phyloP scores from a whole-genome alignment of 1,140 invertebrate species.

The Eriosoma lanigerum region DNA sequence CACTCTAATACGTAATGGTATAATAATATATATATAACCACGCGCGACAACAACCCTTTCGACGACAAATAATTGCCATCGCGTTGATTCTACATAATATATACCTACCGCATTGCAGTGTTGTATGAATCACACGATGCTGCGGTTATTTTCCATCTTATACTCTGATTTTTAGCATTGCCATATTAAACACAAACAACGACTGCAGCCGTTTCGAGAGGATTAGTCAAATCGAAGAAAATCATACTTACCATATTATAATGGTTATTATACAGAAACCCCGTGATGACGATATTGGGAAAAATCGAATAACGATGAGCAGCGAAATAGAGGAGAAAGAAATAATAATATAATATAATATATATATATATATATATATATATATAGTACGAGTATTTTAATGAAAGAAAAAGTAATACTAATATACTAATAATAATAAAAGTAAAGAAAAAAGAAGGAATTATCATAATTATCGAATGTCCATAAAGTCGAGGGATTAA shows the following conservation, averaged over 20 bases:
- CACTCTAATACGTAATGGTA: background rate
- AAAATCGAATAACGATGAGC: background rate
- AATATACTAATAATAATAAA: background rate
- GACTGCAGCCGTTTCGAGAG: background rate
- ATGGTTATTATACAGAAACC: background rate
- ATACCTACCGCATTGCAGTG: too few relatives aligned
- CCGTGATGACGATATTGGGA: background rate
- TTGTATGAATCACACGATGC: too few relatives aligned
- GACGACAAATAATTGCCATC: conserved; percentile 13
- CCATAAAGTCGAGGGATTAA: conserved; percentile 26
- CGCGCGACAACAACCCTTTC: conserved; percentile 13
- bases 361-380: background rate
- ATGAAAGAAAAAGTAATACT: conserved; percentile 18
- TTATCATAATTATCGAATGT: conserved; percentile 43
- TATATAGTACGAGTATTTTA: background rate
- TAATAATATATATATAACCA: background rate
- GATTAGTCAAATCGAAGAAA: conserved; percentile 30
- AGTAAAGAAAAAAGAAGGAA: background rate
- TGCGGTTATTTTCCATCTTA: too few relatives aligned
- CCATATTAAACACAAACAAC: conserved; percentile 23
- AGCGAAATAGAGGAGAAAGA: background rate
- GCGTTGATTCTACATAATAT: too few relatives aligned
- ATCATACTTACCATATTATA: background rate
- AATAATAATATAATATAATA: background rate
- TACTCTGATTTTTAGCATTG: too few relatives aligned